Evolutionary conservation across 2,888 invertebrate genomes (phyloP).

Genomic region (Perithous albicinctus): DNA sequence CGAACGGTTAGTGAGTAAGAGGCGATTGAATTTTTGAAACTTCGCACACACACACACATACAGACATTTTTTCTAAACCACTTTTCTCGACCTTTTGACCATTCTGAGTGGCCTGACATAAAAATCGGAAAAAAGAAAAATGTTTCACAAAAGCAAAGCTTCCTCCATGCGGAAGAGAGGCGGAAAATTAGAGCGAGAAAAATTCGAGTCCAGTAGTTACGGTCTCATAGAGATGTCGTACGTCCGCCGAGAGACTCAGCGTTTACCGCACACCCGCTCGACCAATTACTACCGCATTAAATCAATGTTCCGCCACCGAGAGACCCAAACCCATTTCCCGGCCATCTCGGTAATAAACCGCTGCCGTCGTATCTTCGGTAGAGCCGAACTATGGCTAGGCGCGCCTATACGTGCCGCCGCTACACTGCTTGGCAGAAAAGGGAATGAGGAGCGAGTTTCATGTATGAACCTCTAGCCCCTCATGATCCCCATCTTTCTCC

Average conservation of each 20-base stretch:
- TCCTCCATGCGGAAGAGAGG: no score
- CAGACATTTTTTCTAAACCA: no score
- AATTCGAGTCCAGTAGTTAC: conserved; percentile 23
- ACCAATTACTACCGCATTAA: conserved; percentile 84
- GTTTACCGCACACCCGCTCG: conserved; percentile 70
- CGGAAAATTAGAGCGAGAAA: not conserved
- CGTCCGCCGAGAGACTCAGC: conserved; percentile 45
- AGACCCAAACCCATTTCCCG: conserved; percentile 74
- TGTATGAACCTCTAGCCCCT: conserved; percentile 61
- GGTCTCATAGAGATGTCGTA: conserved; percentile 82
- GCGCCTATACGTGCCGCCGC: conserved; percentile 2
- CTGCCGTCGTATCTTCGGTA: conserved; percentile 80
- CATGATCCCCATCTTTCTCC: conserved; percentile 46
- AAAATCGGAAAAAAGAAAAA: no score
- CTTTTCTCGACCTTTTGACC: no score
- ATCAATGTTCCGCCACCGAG: conserved; percentile 83
- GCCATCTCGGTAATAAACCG: conserved; percentile 83
- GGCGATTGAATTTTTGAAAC: no score
- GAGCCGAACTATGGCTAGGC: conserved; percentile 55
- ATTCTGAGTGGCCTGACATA: no score
- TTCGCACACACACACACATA: no score
- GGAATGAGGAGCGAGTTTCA: conserved; percentile 27
- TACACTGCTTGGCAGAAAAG: conserved; percentile 15
- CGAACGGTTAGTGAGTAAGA: no score
- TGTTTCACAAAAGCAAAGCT: no score